phyloP scores from a whole-genome alignment of 2,888 invertebrate genomes.

The Empis livida region DNA sequence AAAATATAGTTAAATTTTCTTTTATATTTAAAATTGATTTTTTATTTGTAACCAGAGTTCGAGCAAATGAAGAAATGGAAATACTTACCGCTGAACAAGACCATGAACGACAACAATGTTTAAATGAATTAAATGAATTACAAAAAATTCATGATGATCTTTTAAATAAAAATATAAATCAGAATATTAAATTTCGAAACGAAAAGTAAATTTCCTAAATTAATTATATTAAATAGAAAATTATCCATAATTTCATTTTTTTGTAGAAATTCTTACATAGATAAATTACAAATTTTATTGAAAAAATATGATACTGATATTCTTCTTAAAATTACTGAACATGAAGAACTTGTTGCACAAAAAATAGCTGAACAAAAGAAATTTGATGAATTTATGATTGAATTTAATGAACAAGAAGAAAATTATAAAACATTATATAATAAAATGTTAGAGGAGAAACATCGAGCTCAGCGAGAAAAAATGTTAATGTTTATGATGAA shows the following conservation, averaged over 20 bases:
- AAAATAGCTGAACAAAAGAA: conserved; percentile 16
- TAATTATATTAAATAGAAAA: no score
- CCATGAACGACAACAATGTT: background rate
- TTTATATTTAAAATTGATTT: background rate
- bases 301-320: conserved; percentile 29
- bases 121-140: conserved; percentile 16
- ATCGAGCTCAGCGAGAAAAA: conserved; percentile 22
- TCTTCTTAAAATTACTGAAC: conserved; percentile 24
- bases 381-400: conserved; percentile 20
- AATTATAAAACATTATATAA: conserved; percentile 23
- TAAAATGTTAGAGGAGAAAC: conserved; percentile 22
- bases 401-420: conserved; percentile 19
- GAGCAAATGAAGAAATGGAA: background rate
- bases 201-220: no score
- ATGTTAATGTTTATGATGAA: conserved; percentile 27
- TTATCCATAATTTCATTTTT: background rate
- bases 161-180: conserved; percentile 15
- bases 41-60: background rate
- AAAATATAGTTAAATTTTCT: background rate
- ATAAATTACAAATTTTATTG: conserved; percentile 24
- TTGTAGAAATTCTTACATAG: conserved; percentile 23
- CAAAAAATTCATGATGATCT: conserved; percentile 14
- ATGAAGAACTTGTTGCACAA: conserved; percentile 18
- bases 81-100: background rate
- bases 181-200: conserved; percentile 21